These are phyloP conservation scores for Sardinella longiceps DNA, from an alignment of 2,797 vertebrate genomes.

Conservation along the genomic window DNA sequence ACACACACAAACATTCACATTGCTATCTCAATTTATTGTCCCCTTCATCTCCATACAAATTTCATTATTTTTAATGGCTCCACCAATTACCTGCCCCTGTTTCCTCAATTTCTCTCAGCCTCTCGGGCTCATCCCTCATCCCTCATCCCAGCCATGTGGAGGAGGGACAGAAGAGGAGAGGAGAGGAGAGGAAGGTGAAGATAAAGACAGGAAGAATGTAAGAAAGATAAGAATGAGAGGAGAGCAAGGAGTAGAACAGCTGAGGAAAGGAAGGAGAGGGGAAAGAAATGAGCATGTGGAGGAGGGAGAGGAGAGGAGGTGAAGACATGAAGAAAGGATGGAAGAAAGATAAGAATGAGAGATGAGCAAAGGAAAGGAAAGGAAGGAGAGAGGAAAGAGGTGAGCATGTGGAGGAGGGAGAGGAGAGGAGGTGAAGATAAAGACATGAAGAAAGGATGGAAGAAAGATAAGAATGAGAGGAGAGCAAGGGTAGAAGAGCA, in stretches of 20 bases:
- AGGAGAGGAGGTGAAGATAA: neutral
- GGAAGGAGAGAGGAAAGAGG: neutral
- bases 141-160: neutral
- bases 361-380: neutral
- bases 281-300: neutral
- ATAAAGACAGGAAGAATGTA: too few relatives aligned
- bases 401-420: neutral
- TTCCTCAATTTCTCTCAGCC: conserved; percentile 41
- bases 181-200: too few relatives aligned
- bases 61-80: conserved; percentile 51
- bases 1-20: neutral
- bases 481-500: too few relatives aligned
- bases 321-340: neutral
- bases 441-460: neutral
- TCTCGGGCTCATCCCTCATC: conserved; percentile 28
- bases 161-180: neutral
- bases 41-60: conserved; percentile 53
- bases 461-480: too few relatives aligned
- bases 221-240: too few relatives aligned
- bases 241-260: too few relatives aligned
- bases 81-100: conserved; percentile 49
- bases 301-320: neutral
- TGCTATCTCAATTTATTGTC: conserved; percentile 16
- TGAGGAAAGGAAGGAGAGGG: neutral
- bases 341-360: neutral